Conservation (phyloP, 2,113 vertebrate species). For the Furnarius figulus region DNA sequence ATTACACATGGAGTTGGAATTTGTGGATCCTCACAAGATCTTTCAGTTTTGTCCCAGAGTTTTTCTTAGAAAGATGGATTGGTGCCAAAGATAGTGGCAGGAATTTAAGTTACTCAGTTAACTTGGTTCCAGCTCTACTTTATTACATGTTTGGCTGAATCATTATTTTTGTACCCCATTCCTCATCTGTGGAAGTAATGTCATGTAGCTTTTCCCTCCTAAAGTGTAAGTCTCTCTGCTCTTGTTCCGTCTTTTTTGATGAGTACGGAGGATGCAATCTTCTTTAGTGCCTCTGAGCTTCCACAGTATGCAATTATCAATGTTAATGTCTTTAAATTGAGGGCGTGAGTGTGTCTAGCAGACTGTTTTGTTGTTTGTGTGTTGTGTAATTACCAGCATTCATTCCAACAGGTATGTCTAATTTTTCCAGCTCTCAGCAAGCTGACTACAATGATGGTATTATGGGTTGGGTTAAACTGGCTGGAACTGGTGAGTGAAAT, state of each 20-base stretch:
- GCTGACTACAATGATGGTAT: slow-evolving; percentile 10
- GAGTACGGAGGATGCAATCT: neutral
- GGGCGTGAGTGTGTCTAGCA: neutral
- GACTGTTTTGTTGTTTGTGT: slow-evolving; percentile 38
- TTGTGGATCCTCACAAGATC: neutral
- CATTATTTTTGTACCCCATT: neutral
- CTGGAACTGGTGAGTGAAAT: slow-evolving; percentile 36
- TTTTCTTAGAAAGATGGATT: neutral
- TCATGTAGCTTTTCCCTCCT: neutral
- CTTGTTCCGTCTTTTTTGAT: neutral
- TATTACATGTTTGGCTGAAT: neutral
- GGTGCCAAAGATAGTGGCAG: neutral
- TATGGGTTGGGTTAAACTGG: slow-evolving; percentile 38
- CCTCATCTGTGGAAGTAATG: neutral
- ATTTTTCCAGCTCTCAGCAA: slow-evolving; percentile 61
- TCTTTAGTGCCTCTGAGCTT: neutral
- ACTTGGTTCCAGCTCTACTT: neutral
- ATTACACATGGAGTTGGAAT: neutral
- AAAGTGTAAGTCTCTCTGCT: neutral
- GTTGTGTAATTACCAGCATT: slow-evolving; percentile 43
- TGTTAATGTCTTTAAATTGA: slow-evolving; percentile 27
- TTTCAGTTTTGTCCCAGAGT: neutral
- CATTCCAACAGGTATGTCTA: slow-evolving; percentile 52
- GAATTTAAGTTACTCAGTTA: neutral
- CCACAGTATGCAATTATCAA: neutral